Base-by-base conservation (phyloP, 2,113 vertebrate genomes). In the Gasterosteus nipponicus region DNA sequence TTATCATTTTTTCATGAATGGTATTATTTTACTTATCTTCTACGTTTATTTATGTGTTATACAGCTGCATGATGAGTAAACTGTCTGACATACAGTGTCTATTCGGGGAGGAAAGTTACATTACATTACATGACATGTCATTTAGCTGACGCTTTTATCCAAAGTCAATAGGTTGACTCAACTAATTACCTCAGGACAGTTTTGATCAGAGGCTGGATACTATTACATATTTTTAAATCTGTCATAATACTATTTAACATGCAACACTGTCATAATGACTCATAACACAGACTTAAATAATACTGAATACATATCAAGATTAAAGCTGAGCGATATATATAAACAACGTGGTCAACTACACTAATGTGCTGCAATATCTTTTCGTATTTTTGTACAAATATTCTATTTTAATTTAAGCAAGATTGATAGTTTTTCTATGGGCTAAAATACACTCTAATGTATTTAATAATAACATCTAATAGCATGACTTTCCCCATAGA, bases 41-140 rank as follows among this genome's bases (percentile, higher is more conserved):
- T 19, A 10, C 11, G 11, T 67, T 66, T 35, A 56, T 1, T 22
- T 14, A 22, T 5, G 10, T 26, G 22, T 26, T 26, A 26, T 26
- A 89, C 91, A 94, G 92, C 91, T 93, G 92, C 33, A 58, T 16
- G 58, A 79, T 84, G 86, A 69, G 22, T 64, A 74, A 67, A 12
- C 46, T 82, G 60, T 15, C 31, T 46, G 19, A 67, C 11, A 19
- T 16, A 39, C 31, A 49, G 46, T 91, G 78, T 84, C 88, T 82
- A 82, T 79, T 69, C 33, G 92, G 75, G 91, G 89, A 83, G 87
- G 87, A 76, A 57, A 53, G 8, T 18, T 38, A 38, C 35, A 38
- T 33, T 33, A 33, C 35, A 38, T 38, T 38, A 38, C 35, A 38
- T 38, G 5, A 38, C 4, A 38, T 38, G 35, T 38, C 35, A 38